These are phyloP conservation scores for Orchestes rusci DNA, from an alignment of 2,888 invertebrate species.

Conservation along the genomic window DNA sequence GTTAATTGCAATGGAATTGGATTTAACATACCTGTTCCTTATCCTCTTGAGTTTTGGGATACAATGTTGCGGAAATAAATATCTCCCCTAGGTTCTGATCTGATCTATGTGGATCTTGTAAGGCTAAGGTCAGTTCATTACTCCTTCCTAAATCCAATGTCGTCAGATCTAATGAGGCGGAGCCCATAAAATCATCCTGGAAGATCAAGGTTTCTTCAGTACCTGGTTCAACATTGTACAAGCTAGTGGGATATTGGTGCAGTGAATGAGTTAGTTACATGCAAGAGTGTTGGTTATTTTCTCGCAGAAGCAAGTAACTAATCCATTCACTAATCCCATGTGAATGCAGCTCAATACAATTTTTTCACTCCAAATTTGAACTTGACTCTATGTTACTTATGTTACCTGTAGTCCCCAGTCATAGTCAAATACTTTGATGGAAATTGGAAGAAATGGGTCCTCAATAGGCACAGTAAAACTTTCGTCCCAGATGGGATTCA, in stretches of 20 bases:
- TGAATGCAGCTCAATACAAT: too few species aligned
- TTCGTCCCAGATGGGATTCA: constrained; percentile 99
- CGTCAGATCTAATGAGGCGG: constrained; percentile 76
- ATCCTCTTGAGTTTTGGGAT: constrained; percentile 89
- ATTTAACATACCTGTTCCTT: constrained; percentile 70
- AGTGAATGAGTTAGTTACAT: too few species aligned
- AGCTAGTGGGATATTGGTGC: background rate
- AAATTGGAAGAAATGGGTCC: constrained; percentile 79
- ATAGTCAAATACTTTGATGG: constrained; percentile 93
- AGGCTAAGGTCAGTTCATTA: constrained; percentile 70
- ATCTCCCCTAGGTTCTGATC: constrained; percentile 73
- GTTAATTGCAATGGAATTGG: too few species aligned
- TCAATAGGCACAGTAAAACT: constrained; percentile 87
- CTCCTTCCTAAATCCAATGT: constrained; percentile 69
- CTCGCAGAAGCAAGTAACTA: too few species aligned
- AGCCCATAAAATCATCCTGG: constrained; percentile 96
- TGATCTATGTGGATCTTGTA: constrained; percentile 70
- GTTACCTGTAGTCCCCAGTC: constrained; percentile 77
- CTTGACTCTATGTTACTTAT: background rate
- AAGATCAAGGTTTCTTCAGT: constrained; percentile 9
- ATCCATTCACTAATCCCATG: too few species aligned
- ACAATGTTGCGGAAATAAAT: constrained; percentile 72
- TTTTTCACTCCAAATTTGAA: too few species aligned
- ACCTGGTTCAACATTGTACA: background rate
- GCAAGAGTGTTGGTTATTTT: too few species aligned